Percentiles rank a stretch among this genome's conserved stretches.
Evolutionary conservation across 2,888 invertebrate genomes (phyloP).

Genomic region (Rambutsinella grinnellia): DNA sequence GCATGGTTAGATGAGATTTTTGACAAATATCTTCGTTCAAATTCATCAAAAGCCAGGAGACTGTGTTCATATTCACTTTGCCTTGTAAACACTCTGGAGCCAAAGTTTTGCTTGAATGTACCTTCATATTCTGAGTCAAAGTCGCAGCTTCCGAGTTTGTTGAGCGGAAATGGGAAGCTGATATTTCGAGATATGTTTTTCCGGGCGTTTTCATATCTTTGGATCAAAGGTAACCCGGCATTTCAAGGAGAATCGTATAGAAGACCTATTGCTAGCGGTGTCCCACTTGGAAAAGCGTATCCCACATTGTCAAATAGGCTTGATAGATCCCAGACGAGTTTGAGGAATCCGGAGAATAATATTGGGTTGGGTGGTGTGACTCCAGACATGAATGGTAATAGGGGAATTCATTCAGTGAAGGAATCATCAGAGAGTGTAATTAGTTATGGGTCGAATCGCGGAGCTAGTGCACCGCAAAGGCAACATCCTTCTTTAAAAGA

Average conservation of each 20-base stretch:
- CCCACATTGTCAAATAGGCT: not conserved
- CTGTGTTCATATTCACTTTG: slow-evolving; percentile 13
- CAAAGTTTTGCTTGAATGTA: slow-evolving; percentile 35
- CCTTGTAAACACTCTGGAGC: slow-evolving; percentile 31
- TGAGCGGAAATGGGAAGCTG: slow-evolving; percentile 44
- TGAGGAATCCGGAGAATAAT: slow-evolving; percentile 26
- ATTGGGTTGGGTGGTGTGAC: slow-evolving; percentile 17
- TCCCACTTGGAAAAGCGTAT: slow-evolving; percentile 11
- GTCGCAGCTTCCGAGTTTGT: slow-evolving; percentile 55
- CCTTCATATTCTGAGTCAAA: slow-evolving; percentile 63
- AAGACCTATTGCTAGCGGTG: slow-evolving; percentile 41
- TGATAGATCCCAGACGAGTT: slow-evolving; percentile 11
- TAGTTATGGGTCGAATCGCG: slow-evolving; percentile 6
- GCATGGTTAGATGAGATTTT: slow-evolving; percentile 70
- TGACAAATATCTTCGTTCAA: slow-evolving; percentile 68
- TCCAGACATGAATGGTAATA: slow-evolving; percentile 34
- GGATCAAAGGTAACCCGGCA: slow-evolving; percentile 63
- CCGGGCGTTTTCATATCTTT: slow-evolving; percentile 63
- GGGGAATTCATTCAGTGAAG: slow-evolving; percentile 12
- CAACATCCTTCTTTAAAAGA: slow-evolving; percentile 35
- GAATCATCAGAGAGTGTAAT: slow-evolving; percentile 14
- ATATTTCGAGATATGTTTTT: slow-evolving; percentile 63
- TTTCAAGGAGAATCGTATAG: slow-evolving; percentile 60
- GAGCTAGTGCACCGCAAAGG: slow-evolving; percentile 41
- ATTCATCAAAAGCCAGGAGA: slow-evolving; percentile 3